Evolutionary conservation across 2,113 vertebrate species (phyloP).

Genomic region (Tupaia chinensis): DNA sequence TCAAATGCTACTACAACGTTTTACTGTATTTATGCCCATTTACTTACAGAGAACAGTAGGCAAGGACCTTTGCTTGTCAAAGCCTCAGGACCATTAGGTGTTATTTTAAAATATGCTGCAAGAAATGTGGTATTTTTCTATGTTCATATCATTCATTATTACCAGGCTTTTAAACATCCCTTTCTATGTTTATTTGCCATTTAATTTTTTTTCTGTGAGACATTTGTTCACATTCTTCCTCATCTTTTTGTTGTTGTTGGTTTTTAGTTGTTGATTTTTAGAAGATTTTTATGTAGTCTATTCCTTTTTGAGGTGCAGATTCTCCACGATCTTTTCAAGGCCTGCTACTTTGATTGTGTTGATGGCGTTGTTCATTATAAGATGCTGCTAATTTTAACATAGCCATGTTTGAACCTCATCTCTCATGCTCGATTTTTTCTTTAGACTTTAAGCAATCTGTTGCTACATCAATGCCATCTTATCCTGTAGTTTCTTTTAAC

Average conservation of each 20-base stretch:
- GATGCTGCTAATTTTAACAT: conserved; percentile 25
- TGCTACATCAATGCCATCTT: neutral
- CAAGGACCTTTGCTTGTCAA: neutral
- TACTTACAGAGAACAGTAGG: neutral
- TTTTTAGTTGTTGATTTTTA: neutral
- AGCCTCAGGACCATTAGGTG: neutral
- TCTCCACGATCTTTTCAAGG: neutral
- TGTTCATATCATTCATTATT: neutral
- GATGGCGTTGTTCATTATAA: neutral
- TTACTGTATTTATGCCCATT: neutral
- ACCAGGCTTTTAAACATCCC: neutral
- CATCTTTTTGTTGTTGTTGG: neutral
- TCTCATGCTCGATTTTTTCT: neutral
- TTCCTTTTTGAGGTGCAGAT: neutral
- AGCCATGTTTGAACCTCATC: neutral
- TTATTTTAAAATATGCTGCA: neutral
- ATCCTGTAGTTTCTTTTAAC: conserved; percentile 32
- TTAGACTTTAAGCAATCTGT: conserved; percentile 18
- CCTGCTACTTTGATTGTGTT: neutral
- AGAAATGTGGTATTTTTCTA: neutral
- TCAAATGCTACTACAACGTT: neutral
- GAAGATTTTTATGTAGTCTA: neutral
- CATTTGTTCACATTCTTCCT: neutral
- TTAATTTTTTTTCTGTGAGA: neutral
- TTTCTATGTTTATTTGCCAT: neutral